phyloP scores from a whole-genome alignment of 2,888 invertebrate species.

The Plusia festucae region DNA sequence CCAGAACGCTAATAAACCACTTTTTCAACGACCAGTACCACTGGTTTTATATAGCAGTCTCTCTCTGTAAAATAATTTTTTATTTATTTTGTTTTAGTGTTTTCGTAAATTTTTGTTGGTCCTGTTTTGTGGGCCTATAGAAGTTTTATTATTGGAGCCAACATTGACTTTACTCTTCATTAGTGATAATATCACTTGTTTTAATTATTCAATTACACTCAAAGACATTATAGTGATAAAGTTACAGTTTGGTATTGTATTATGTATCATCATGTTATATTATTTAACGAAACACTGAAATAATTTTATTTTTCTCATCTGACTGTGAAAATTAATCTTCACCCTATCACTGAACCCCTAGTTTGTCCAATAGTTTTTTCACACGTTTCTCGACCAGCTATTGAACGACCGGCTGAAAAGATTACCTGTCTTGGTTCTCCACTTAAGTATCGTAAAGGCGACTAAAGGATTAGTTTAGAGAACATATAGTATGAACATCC shows the following conservation, averaged over 20 bases:
- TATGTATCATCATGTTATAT: too few relatives aligned
- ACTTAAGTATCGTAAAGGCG: not conserved
- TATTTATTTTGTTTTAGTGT: slow-evolving; percentile 56
- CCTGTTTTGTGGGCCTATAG: slow-evolving; percentile 36
- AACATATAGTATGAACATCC: slow-evolving; percentile 4
- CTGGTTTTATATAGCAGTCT: slow-evolving; percentile 56
- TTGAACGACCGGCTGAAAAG: not conserved
- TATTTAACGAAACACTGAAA: too few relatives aligned
- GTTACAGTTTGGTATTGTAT: too few relatives aligned
- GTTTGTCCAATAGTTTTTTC: not conserved
- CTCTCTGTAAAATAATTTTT: slow-evolving; percentile 48
- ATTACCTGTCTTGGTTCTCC: not conserved
- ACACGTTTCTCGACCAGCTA: not conserved
- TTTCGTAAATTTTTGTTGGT: slow-evolving; percentile 41
- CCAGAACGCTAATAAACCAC: slow-evolving; percentile 70
- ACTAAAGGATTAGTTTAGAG: slow-evolving; percentile 1
- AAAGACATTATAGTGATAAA: too few relatives aligned
- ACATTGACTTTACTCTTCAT: too few relatives aligned
- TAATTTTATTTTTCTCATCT: not conserved
- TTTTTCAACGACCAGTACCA: slow-evolving; percentile 64
- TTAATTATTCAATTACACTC: too few relatives aligned
- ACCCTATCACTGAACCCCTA: not conserved
- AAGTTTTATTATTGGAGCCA: slow-evolving; percentile 26
- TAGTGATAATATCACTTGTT: too few relatives aligned
- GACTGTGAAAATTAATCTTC: not conserved